phyloP scores from a whole-genome alignment of 2,797 vertebrate genomes.

The Carduelis carduelis region DNA sequence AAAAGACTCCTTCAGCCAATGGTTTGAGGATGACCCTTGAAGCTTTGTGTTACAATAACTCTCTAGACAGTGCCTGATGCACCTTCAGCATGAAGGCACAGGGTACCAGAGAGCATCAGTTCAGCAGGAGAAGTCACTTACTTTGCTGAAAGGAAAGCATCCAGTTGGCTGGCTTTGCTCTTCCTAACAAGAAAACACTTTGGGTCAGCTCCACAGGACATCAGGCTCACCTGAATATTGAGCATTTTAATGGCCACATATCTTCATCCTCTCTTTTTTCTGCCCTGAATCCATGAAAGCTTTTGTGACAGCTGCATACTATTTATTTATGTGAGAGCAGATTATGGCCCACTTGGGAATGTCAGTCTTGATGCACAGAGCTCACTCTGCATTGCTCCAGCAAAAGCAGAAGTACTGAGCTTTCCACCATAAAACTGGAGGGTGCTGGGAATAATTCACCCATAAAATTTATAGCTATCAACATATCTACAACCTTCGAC shows the following conservation, averaged over 20 bases:
- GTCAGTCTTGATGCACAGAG: not conserved
- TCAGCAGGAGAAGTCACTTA: not conserved
- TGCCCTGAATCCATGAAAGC: not conserved
- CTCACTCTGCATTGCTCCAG: not conserved
- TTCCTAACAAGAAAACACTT: not conserved
- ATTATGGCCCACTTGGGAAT: not conserved
- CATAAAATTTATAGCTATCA: not conserved
- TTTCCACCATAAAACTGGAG: not conserved
- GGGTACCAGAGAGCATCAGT: not conserved
- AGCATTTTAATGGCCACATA: constrained; percentile 28
- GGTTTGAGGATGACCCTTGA: not conserved
- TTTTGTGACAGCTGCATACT: not conserved
- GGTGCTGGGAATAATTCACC: not conserved
- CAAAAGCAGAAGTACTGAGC: not conserved
- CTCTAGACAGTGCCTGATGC: not conserved
- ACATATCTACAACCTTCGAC: rapidly evolving
- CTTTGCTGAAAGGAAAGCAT: not conserved
- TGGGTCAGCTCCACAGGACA: not conserved
- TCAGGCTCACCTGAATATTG: constrained; percentile 14
- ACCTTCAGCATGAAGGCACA: not conserved
- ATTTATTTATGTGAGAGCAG: constrained; percentile 1
- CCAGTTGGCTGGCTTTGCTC: not conserved
- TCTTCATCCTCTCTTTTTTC: not conserved
- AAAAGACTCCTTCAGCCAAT: not conserved
- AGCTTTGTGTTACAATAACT: not conserved